Base-by-base conservation (phyloP, 2,113 vertebrate species). In the Chascanopsetta lugubris region DNA sequence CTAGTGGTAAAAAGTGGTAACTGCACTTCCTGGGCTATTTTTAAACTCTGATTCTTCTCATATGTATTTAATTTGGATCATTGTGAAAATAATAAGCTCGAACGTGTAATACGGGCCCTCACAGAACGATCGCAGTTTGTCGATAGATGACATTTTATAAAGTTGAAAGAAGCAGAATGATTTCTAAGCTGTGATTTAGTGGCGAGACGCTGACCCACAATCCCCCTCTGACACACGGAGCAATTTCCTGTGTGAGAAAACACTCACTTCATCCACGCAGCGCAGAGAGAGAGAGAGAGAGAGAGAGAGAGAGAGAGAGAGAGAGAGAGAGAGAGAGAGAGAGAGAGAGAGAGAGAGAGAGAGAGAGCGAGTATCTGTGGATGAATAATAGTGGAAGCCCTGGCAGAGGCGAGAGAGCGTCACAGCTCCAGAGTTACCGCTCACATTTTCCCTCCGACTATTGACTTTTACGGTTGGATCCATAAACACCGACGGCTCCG, bases 231-330 rank as follows among this genome's bases (percentile, higher is more conserved):
- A 89, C 84, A 84, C 80, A 86, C 84, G 38, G 49, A n/a, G 75
- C 80, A 89, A 90, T 88, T 89, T 90, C 87, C 89, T 90, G 89
- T 84, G 87, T 69, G 77, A 86, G 71, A 84, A 84, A 84, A 69
- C 78, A 63, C 77, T 69, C 68, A 84, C 59, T 85, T 79, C 72
- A 87, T 85, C 82, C 82, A 79, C 63, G 32, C 60, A 57, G 56
- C 32, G 42, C 20, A 25, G 36, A 2, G 45, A 65, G 42, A 30
- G 25, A 64, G 4, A 24, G 54, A 69, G 66, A 75, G 71, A 78
- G 83, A 75, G 29, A 30, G 29, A 30, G n/a, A 30, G 8, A 30
- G 8, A 30, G 47, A 67, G 46, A 45, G 24, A 63, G 4, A 26
- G 53, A 68, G 69, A 75, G 70, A 77, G 83, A n/a, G n/a, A n/a